These are phyloP conservation scores for Nomada ruficornis DNA, from an alignment of 2,888 invertebrate species.

Conservation along the genomic window DNA sequence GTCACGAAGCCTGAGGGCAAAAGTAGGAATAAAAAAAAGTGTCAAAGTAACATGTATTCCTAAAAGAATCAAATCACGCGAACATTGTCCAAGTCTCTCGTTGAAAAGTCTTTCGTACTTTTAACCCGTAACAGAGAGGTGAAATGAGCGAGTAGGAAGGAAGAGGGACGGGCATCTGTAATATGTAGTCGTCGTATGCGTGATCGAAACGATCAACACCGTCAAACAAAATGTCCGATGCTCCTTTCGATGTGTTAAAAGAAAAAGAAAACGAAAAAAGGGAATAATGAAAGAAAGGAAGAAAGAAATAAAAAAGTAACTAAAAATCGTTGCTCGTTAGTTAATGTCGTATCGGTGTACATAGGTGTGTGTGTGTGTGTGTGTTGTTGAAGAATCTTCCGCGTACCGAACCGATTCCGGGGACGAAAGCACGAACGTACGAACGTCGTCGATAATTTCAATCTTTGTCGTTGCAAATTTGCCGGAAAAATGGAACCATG, in stretches of 20 bases:
- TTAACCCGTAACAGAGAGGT: slow-evolving; percentile 22
- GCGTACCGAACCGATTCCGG: neutral
- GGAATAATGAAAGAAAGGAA: slow-evolving; percentile 24
- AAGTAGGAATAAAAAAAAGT: slow-evolving; percentile 42
- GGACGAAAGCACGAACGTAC: slow-evolving; percentile 4
- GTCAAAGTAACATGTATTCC: slow-evolving; percentile 54
- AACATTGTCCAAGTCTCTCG: slow-evolving; percentile 48
- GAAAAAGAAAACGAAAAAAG: neutral
- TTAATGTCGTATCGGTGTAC: slow-evolving; percentile 74
- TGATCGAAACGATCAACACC: neutral
- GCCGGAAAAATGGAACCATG: neutral
- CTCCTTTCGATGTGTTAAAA: slow-evolving; percentile 64
- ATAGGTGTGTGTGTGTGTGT: slow-evolving; percentile 55
- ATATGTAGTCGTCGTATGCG: slow-evolving; percentile 5
- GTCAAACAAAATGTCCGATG: slow-evolving; percentile 45
- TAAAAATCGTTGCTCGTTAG: slow-evolving; percentile 72
- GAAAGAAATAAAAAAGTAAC: slow-evolving; percentile 40
- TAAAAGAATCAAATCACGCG: slow-evolving; percentile 50
- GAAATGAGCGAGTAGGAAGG: neutral
- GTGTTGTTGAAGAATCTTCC: slow-evolving; percentile 53
- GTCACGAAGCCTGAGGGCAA: slow-evolving; percentile 59
- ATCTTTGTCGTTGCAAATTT: slow-evolving; percentile 1
- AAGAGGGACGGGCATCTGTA: neutral
- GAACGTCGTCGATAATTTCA: slow-evolving; percentile 2
- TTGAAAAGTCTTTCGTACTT: slow-evolving; percentile 38